Base-by-base conservation (phyloP, 2,113 vertebrate species). In the Saguinus imperator region DNA sequence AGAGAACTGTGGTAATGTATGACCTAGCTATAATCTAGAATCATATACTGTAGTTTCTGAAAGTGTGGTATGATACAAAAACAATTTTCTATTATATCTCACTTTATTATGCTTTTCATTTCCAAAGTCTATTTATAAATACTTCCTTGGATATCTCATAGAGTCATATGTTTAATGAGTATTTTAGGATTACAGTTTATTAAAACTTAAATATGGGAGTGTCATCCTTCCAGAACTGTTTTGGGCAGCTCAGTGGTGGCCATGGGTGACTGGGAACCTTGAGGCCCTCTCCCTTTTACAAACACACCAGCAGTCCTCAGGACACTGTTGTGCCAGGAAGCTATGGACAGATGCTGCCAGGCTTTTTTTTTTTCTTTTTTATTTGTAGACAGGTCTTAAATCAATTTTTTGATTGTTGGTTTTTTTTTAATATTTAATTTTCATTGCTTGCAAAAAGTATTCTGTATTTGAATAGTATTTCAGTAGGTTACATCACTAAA, bases 261-360 rank as follows among this genome's bases (percentile, higher is more conserved):
- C 1, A 1, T 0, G 9, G 4, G 52, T 32, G 8, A 25, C 11
- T 45, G 0, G 18, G 12, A 7, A 0, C 52, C 18, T 1, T 20
- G n/a, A 3, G 3, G 14, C 14, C 18, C 10, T 32, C 37, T 17
- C 50, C 29, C 37, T 40, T 1, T 16, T 3, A 3, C 11, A 8
- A 18, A 68, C 0, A 2, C 18, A 2, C n/a, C 1, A 3, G 1
- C 18, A 0, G 1, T 8, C 18, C 64, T 61, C 0, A 5, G 50
- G 3, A 6, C 45, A 2, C 27, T 21, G 50, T 20, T 35, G 27
- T 8, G 32, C 23, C 2, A 8, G 16, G 25, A 21, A 29, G 20
- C 70, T 23, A 20, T n/a, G 37, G 35, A 72, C 18, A 68, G 35
- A 18, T 37, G 18, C 18, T 72, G n/a, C 29, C 27, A 29, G 61